These are phyloP conservation scores for Chanos chanos DNA, from an alignment of 2,797 vertebrate genomes.

Conservation along the genomic window DNA sequence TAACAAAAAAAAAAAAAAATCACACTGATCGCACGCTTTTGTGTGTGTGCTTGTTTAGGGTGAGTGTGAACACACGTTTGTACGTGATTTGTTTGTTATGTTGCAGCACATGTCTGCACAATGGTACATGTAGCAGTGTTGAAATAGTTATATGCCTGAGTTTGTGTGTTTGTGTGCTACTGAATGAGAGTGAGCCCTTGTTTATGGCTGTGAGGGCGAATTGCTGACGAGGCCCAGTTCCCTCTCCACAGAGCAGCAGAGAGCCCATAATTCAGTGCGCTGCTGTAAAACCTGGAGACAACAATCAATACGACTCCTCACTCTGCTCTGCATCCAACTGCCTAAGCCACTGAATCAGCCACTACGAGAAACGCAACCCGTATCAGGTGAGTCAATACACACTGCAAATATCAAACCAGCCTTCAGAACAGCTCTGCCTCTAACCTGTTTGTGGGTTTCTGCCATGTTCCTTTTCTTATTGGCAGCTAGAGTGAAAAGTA, in stretches of 20 bases:
- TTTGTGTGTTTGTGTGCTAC: slow-evolving; percentile 13
- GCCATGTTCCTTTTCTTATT: not conserved
- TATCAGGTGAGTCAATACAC: slow-evolving; percentile 24
- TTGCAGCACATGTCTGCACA: not conserved
- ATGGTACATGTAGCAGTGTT: too few species aligned
- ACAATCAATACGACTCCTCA: slow-evolving; percentile 42
- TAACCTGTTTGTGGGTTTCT: not conserved
- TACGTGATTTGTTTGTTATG: not conserved
- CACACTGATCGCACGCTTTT: not conserved
- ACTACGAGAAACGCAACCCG: not conserved
- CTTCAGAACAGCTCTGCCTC: not conserved
- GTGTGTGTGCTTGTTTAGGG: slow-evolving; percentile 15
- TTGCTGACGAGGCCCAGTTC: slow-evolving; percentile 51
- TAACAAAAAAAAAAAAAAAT: not conserved
- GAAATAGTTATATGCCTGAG: slow-evolving; percentile 31
- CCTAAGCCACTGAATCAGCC: slow-evolving; percentile 16
- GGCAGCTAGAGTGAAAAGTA: slow-evolving; percentile 5
- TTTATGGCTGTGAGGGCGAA: slow-evolving; percentile 45
- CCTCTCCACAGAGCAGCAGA: slow-evolving; percentile 3
- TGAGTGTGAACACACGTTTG: slow-evolving; percentile 51
- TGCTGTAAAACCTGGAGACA: slow-evolving; percentile 41
- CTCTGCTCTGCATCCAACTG: slow-evolving; percentile 26
- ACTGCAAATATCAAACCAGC: slow-evolving; percentile 17
- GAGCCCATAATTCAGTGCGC: slow-evolving; percentile 23
- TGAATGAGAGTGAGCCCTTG: slow-evolving; percentile 30